A percentile compares a stretch with the other conserved stretches of the same genome.
phyloP scores from a whole-genome alignment of 2,113 vertebrate species.

The Variabilichromis moorii region DNA sequence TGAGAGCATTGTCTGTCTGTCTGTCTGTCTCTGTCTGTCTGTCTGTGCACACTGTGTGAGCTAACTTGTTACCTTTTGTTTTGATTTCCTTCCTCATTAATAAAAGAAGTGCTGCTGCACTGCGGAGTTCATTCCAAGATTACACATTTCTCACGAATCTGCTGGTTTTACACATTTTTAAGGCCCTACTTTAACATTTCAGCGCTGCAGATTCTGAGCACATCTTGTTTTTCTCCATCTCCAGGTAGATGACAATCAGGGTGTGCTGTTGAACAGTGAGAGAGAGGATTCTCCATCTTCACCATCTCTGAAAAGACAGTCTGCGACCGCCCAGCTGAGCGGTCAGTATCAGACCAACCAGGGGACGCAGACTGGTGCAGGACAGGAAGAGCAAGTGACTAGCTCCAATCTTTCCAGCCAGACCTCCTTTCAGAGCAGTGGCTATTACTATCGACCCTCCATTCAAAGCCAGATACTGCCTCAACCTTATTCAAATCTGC shows the following conservation, averaged over 20 bases:
- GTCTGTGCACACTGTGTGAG: not conserved
- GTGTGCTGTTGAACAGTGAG: not conserved
- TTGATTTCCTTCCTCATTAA: constrained; percentile 37
- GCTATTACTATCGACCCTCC: not conserved
- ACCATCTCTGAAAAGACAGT: constrained; percentile 32
- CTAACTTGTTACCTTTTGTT: constrained; percentile 35
- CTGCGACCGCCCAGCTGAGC: constrained; percentile 4
- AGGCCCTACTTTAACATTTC: not conserved
- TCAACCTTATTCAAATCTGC: not conserved
- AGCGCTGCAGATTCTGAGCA: not conserved
- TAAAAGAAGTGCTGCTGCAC: constrained; percentile 28
- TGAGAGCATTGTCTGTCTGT: not conserved
- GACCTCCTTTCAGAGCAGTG: not conserved
- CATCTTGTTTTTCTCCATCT: not conserved
- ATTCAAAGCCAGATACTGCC: not conserved
- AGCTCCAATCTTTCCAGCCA: not conserved
- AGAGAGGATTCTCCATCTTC: not conserved
- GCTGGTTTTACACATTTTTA: not conserved
- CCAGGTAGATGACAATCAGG: constrained; percentile 32
- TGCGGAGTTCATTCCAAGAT: not conserved
- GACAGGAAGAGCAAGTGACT: not conserved
- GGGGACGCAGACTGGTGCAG: not conserved
- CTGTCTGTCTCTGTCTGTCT: rapidly evolving
- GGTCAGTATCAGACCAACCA: not conserved
- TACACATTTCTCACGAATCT: not conserved